These are phyloP conservation scores for Leucoma salicis DNA, from an alignment of 2,888 invertebrate species.

Conservation along the genomic window DNA sequence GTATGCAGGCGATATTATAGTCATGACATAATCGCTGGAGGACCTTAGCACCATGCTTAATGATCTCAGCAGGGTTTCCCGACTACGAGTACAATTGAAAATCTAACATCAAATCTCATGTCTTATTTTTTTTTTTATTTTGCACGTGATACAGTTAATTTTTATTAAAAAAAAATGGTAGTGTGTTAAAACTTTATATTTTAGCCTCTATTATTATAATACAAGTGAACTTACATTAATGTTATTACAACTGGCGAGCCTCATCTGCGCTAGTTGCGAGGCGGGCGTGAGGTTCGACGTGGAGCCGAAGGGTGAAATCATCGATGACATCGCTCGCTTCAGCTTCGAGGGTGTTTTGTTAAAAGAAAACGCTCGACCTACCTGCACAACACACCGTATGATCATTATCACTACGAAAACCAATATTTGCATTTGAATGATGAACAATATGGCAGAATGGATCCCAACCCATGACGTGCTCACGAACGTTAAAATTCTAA, in stretches of 20 bases:
- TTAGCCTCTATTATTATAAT: no score
- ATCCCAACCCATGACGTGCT: not conserved
- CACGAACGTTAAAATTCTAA: not conserved
- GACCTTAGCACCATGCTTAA: no score
- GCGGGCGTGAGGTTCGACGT: slow-evolving; percentile 91
- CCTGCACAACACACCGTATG: slow-evolving; percentile 61
- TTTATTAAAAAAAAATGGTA: no score
- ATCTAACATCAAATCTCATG: no score
- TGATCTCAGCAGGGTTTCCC: no score
- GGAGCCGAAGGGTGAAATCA: slow-evolving; percentile 95
- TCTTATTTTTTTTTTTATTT: no score
- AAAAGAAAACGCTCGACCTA: slow-evolving; percentile 96
- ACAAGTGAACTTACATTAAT: slow-evolving; percentile 86
- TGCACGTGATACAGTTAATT: no score
- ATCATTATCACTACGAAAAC: slow-evolving; percentile 1
- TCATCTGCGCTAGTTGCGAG: slow-evolving; percentile 92
- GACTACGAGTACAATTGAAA: no score
- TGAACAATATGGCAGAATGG: not conserved
- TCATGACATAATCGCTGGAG: no score
- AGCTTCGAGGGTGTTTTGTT: slow-evolving; percentile 97
- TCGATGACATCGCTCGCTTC: slow-evolving; percentile 96
- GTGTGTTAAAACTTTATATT: no score
- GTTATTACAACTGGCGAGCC: slow-evolving; percentile 92
- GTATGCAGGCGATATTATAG: no score
- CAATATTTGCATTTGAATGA: not conserved